phyloP scores from a whole-genome alignment of 1,140 invertebrate species.

The Onthophagus taurus region DNA sequence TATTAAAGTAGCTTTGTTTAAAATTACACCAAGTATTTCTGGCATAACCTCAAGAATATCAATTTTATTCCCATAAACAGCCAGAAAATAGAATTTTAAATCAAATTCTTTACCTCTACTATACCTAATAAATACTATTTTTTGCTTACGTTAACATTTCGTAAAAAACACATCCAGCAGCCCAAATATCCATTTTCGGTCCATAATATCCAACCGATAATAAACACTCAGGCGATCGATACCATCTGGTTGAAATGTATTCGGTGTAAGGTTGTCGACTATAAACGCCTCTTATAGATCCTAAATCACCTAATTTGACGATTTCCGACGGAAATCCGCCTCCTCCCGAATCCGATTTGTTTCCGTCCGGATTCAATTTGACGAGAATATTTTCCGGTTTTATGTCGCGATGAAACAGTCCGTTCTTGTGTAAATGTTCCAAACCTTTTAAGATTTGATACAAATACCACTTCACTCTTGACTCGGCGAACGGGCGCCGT shows the following conservation, averaged over 20 bases:
- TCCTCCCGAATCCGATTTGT: no score
- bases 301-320: constrained; percentile 54
- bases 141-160: constrained; percentile 56
- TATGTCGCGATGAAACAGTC: constrained; percentile 58
- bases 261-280: constrained; percentile 55
- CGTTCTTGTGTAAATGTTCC: constrained; percentile 48
- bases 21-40: no score
- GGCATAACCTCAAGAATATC: no score
- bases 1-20: no score
- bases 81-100: no score
- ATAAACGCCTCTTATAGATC: constrained; percentile 48
- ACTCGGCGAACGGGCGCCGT: constrained; percentile 38
- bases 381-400: constrained; percentile 64
- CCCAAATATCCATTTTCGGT: constrained; percentile 65
- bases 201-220: constrained; percentile 56
- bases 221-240: constrained; percentile 59
- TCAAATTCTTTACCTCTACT: no score
- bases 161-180: constrained; percentile 59
- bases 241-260: constrained; percentile 65
- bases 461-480: constrained; percentile 39
- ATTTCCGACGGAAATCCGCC: no score
- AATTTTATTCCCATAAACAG: no score
- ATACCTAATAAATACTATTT: no score
- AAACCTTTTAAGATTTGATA: constrained; percentile 50
- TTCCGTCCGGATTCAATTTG: constrained; percentile 34